Percentiles rank a stretch among this genome's conserved stretches.
Conservation (phyloP, 2,888 invertebrate species). For the Halictus quadricinctus region DNA sequence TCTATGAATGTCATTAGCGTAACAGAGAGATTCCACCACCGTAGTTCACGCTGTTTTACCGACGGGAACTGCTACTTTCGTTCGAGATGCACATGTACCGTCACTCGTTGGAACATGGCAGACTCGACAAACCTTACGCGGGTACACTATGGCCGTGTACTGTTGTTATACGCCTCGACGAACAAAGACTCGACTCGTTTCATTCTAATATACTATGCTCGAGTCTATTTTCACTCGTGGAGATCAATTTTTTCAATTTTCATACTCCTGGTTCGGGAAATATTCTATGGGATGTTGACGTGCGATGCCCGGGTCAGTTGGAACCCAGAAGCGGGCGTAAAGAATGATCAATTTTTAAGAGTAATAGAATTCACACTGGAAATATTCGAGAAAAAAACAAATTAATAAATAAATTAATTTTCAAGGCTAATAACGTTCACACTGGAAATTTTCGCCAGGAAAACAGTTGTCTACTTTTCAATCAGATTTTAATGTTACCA, state of each 20-base stretch:
- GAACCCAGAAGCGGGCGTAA: neutral
- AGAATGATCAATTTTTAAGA: neutral
- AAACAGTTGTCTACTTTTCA: neutral
- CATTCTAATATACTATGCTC: neutral
- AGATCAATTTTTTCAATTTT: neutral
- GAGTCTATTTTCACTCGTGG: neutral
- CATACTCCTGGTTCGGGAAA: neutral
- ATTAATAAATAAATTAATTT: no score
- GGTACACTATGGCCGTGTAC: conserved; percentile 28
- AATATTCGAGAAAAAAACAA: neutral
- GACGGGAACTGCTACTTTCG: conserved; percentile 27
- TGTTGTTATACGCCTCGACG: neutral
- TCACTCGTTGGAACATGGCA: conserved; percentile 38
- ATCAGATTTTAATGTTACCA: neutral
- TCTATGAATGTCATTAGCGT: conserved; percentile 49
- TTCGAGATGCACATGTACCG: conserved; percentile 25
- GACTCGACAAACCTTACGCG: conserved; percentile 57
- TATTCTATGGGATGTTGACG: neutral
- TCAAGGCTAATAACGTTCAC: neutral
- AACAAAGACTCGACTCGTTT: conserved; percentile 29
- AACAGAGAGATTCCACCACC: conserved; percentile 36
- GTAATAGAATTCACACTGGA: no score
- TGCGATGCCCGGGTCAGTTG: neutral
- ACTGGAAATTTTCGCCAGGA: no score
- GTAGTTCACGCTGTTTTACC: conserved; percentile 36